A percentile compares a stretch with the other conserved stretches of the same genome.
Evolutionary conservation across 2,888 invertebrate genomes (phyloP).

Genomic region (Ischnus inquisitorius): DNA sequence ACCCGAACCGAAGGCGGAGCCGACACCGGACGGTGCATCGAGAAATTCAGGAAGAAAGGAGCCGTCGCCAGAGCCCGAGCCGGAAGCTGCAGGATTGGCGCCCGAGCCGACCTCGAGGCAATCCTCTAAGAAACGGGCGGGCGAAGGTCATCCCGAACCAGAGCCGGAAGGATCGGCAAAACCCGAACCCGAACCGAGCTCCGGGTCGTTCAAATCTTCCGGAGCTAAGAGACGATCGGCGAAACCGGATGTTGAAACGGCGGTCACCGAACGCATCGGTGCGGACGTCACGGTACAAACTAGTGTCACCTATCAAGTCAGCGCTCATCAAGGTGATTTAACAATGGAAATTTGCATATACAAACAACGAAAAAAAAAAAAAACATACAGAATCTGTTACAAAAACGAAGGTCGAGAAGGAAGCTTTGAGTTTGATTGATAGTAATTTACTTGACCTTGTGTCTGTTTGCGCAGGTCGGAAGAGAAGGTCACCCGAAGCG

Average conservation of each 20-base stretch:
- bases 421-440: neutral
- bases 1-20: slow-evolving; percentile 83
- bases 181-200: slow-evolving; percentile 81
- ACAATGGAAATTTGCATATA: neutral
- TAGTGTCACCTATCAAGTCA: slow-evolving; percentile 93
- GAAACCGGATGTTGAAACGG: slow-evolving; percentile 74
- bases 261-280: slow-evolving; percentile 77
- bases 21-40: slow-evolving; percentile 79
- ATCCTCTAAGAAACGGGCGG: slow-evolving; percentile 35
- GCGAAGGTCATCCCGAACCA: slow-evolving; percentile 81
- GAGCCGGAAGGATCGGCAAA: slow-evolving; percentile 82
- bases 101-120: slow-evolving; percentile 55
- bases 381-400: neutral
- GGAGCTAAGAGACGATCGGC: slow-evolving; percentile 82
- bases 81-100: slow-evolving; percentile 69
- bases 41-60: slow-evolving; percentile 76
- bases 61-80: slow-evolving; percentile 77
- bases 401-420: neutral
- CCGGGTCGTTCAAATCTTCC: slow-evolving; percentile 79
- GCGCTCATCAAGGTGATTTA: slow-evolving; percentile 87
- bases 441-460: slow-evolving; percentile 9
- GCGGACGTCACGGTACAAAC: slow-evolving; percentile 91
- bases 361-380: slow-evolving; percentile 1
- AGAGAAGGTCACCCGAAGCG: slow-evolving; percentile 77
- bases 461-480: slow-evolving; percentile 77